Percentiles rank a stretch among this genome's conserved stretches.
These are phyloP conservation scores for Pseudomyrmex dendroicus DNA, from an alignment of 1,140 invertebrate species.

Conservation along the genomic window DNA sequence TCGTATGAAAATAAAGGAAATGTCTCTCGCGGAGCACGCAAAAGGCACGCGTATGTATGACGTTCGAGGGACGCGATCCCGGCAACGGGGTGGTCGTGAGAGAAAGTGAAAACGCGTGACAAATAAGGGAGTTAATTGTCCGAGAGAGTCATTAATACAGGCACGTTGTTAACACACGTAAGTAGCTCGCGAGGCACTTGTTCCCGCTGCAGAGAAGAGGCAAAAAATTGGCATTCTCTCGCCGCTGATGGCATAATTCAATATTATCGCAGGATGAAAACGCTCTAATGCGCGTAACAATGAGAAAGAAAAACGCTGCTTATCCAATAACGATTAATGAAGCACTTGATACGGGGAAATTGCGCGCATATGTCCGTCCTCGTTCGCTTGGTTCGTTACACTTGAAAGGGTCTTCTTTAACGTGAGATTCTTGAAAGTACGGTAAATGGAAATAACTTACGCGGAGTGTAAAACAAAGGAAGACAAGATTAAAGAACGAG, in stretches of 20 bases:
- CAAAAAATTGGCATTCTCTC: too few relatives aligned
- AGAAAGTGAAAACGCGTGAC: slow-evolving; percentile 36
- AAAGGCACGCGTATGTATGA: not conserved
- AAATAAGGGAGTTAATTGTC: slow-evolving; percentile 3
- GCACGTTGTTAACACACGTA: not conserved
- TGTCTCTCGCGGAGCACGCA: slow-evolving; percentile 32
- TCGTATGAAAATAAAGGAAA: slow-evolving; percentile 58
- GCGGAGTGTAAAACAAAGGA: not conserved
- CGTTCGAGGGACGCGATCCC: not conserved
- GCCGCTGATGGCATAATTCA: too few relatives aligned
- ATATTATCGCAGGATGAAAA: too few relatives aligned
- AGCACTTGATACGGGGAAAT: not conserved
- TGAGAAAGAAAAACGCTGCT: not conserved
- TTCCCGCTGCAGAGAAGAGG: too few relatives aligned
- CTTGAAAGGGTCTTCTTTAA: slow-evolving; percentile 13
- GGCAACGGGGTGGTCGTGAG: not conserved
- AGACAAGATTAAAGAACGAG: slow-evolving; percentile 50
- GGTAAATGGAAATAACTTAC: slow-evolving; percentile 46
- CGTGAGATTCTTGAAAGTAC: not conserved
- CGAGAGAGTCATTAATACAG: not conserved
- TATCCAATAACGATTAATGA: slow-evolving; percentile 27
- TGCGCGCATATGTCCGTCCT: not conserved
- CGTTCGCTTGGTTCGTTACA: not conserved
- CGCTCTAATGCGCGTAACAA: too few relatives aligned
- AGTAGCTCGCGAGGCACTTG: not conserved